These are phyloP conservation scores for Falco rusticolus DNA, from an alignment of 2,797 vertebrate species.

Conservation along the genomic window DNA sequence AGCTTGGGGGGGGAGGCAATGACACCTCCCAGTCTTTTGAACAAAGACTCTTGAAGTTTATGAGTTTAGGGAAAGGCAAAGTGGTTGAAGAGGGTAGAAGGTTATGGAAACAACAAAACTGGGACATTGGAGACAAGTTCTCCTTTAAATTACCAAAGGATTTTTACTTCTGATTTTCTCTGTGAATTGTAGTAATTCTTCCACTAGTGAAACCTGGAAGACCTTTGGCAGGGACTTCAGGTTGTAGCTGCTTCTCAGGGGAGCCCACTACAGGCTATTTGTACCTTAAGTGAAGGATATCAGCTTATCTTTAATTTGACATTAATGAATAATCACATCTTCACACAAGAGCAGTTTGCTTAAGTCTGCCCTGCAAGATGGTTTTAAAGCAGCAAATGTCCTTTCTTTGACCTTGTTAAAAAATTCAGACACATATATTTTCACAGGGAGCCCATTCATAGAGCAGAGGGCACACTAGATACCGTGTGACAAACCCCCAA, in stretches of 20 bases:
- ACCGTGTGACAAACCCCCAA: neutral
- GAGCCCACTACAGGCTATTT: neutral
- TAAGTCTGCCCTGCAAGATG: neutral
- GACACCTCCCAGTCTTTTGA: neutral
- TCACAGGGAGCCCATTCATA: neutral
- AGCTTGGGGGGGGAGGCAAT: neutral
- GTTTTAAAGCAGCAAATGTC: neutral
- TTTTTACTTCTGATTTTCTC: neutral
- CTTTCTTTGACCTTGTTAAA: neutral
- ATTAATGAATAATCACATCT: neutral
- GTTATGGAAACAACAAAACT: neutral
- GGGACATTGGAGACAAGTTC: neutral
- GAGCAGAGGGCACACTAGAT: neutral
- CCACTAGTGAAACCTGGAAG: neutral
- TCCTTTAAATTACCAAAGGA: neutral
- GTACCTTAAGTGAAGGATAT: neutral
- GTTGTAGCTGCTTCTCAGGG: neutral
- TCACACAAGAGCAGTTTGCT: conserved; percentile 19
- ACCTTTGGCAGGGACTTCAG: neutral
- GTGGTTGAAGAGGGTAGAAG: neutral
- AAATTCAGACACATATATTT: neutral
- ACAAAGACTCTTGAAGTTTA: neutral
- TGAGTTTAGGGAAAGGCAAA: neutral
- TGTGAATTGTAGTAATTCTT: neutral
- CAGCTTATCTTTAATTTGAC: neutral